A percentile compares a stretch with the other conserved stretches of the same genome.
These are phyloP conservation scores for Labeo calbasu DNA, from an alignment of 2,797 vertebrate species.

Conservation along the genomic window DNA sequence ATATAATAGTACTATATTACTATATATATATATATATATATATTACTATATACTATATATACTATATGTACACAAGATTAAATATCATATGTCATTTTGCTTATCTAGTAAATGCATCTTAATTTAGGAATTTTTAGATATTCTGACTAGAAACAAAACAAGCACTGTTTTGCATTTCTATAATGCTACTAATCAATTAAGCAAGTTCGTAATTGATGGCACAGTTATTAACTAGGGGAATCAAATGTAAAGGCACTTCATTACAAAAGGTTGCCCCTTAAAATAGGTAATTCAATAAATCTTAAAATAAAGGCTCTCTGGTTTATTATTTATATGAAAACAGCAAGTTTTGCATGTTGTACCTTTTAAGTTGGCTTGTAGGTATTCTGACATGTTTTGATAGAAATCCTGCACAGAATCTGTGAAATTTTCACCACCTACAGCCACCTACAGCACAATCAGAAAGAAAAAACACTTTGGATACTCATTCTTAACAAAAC, in stretches of 20 bases:
- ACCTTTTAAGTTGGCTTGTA: slow-evolving; percentile 86
- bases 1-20: too few species aligned
- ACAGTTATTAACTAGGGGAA: not conserved
- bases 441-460: slow-evolving; percentile 71
- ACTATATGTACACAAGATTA: too few species aligned
- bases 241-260: not conserved
- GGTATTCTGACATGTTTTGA: slow-evolving; percentile 81
- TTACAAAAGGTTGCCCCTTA: not conserved
- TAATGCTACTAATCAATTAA: not conserved
- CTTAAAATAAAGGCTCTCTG: not conserved
- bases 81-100: too few species aligned
- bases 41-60: too few species aligned
- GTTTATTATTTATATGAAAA: not conserved
- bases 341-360: slow-evolving; percentile 22
- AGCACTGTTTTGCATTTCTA: not conserved
- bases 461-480: not conserved
- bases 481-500: not conserved
- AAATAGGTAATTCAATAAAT: not conserved
- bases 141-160: too few species aligned
- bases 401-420: slow-evolving; percentile 88
- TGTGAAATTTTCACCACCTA: slow-evolving; percentile 81
- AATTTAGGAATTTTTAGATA: too few species aligned
- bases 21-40: too few species aligned
- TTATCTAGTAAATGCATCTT: too few species aligned
- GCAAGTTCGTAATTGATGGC: not conserved